Evolutionary conservation across 2,888 invertebrate genomes (phyloP).

Genomic region (Tridacna gigas): DNA sequence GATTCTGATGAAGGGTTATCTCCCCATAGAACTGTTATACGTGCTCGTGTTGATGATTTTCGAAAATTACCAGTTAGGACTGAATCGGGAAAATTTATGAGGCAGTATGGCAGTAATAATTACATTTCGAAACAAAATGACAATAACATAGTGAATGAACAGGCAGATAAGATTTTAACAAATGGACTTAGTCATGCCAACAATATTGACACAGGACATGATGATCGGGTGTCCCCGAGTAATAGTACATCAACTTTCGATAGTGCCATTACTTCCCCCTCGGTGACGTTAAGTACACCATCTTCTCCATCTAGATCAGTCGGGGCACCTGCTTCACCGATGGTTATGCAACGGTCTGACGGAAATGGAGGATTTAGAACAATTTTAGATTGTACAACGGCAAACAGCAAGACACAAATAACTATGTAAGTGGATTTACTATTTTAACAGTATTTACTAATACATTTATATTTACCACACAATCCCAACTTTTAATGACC

Average conservation of each 20-base stretch:
- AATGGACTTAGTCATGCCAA: constrained; percentile 23
- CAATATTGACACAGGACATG: constrained; percentile 1
- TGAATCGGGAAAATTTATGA: constrained; percentile 65
- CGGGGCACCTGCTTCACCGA: constrained; percentile 50
- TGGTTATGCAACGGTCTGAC: constrained; percentile 35
- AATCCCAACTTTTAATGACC: too few relatives aligned
- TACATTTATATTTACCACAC: background rate
- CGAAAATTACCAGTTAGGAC: constrained; percentile 51
- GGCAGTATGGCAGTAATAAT: constrained; percentile 40
- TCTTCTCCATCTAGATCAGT: constrained; percentile 54
- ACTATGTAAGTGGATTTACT: constrained; percentile 43
- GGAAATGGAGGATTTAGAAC: constrained; percentile 51
- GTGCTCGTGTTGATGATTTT: constrained; percentile 66
- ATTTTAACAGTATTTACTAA: background rate
- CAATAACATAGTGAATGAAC: constrained; percentile 32
- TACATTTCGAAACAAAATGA: constrained; percentile 15
- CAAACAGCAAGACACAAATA: constrained; percentile 41
- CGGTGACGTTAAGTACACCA: constrained; percentile 52
- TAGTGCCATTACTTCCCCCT: constrained; percentile 60
- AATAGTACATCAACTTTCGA: constrained; percentile 62
- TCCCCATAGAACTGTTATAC: constrained; percentile 64
- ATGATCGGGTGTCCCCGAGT: constrained; percentile 56
- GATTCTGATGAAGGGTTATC: constrained; percentile 69
- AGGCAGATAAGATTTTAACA: constrained; percentile 8
- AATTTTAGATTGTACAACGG: constrained; percentile 51